These are phyloP conservation scores for Mycetomoellerius zeteki DNA, from an alignment of 1,140 invertebrate genomes.

Conservation along the genomic window DNA sequence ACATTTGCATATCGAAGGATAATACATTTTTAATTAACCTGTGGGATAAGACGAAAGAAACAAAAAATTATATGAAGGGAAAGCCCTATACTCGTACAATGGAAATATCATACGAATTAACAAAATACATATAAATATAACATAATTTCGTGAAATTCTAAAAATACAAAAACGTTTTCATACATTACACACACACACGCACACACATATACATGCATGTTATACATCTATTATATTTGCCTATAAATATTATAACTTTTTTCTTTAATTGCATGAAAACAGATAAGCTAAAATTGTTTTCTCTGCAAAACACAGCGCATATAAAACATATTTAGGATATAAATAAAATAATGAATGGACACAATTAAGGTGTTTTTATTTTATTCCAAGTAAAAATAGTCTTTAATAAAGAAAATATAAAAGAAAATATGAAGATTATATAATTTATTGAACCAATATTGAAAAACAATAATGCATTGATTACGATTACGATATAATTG, in stretches of 20 bases:
- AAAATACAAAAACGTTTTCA: not conserved
- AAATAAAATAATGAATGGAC: too few species aligned
- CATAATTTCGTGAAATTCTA: not conserved
- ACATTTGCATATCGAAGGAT: not conserved
- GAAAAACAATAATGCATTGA: conserved; percentile 2
- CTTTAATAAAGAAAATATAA: not conserved
- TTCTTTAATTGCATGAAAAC: too few species aligned
- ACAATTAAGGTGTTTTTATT: too few species aligned
- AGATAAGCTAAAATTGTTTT: too few species aligned
- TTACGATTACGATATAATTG: not conserved
- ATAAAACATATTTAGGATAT: too few species aligned
- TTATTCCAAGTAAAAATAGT: too few species aligned
- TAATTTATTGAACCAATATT: not conserved
- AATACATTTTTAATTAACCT: not conserved
- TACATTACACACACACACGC: too few species aligned
- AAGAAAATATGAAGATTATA: not conserved
- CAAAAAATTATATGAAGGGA: not conserved
- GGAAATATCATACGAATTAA: not conserved
- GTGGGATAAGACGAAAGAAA: not conserved
- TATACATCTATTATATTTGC: too few species aligned
- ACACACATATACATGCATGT: too few species aligned
- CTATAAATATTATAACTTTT: too few species aligned
- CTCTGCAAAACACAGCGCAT: too few species aligned
- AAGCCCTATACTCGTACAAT: not conserved
- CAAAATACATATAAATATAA: not conserved